Evolutionary conservation across 2,797 vertebrate species (phyloP).

Genomic region (Artibeus jamaicensis): DNA sequence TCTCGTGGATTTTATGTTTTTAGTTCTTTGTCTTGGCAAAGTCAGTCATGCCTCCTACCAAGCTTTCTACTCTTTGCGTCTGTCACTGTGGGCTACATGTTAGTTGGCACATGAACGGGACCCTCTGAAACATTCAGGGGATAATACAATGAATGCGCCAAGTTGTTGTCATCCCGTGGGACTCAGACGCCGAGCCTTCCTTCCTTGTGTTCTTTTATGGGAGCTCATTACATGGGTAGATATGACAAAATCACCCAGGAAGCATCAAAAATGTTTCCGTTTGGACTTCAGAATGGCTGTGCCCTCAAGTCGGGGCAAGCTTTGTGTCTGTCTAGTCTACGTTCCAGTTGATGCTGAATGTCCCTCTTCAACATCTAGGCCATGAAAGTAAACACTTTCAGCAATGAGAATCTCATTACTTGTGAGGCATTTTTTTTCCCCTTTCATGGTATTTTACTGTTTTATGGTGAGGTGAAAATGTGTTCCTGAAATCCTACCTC

Average conservation of each 20-base stretch:
- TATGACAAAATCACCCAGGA: constrained; percentile 57
- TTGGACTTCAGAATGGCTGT: background rate
- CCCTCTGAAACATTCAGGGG: constrained; percentile 65
- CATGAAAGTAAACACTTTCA: background rate
- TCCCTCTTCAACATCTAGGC: background rate
- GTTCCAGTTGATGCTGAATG: background rate
- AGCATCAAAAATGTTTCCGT: background rate
- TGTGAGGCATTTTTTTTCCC: background rate
- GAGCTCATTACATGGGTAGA: constrained; percentile 52
- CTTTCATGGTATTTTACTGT: background rate
- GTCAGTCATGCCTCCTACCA: constrained; percentile 34
- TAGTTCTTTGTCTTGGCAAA: constrained; percentile 59
- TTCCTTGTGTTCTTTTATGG: constrained; percentile 51
- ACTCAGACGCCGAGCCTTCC: constrained; percentile 64
- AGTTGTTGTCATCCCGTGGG: constrained; percentile 65
- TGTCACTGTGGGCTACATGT: constrained; percentile 67
- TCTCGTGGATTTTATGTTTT: background rate
- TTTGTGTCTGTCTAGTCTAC: background rate
- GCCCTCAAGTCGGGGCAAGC: background rate
- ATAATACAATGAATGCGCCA: constrained; percentile 29
- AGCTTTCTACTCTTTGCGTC: constrained; percentile 61
- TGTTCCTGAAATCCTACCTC: background rate
- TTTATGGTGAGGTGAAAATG: background rate
- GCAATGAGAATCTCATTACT: background rate
- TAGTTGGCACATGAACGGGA: constrained; percentile 58